These are phyloP conservation scores for Geococcyx californianus DNA, from an alignment of 2,113 vertebrate genomes.

Conservation along the genomic window DNA sequence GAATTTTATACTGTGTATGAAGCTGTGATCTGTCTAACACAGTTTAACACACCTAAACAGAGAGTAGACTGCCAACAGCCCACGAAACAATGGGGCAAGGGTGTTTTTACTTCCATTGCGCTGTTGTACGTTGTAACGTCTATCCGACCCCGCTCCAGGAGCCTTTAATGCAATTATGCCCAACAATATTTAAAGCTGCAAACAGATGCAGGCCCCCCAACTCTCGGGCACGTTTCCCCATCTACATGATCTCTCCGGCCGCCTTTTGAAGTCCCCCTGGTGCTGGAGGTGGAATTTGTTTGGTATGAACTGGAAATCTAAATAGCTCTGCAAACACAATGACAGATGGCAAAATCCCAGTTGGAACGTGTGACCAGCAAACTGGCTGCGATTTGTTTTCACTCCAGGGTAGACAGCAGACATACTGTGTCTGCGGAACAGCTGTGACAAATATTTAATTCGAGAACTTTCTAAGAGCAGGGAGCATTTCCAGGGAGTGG, in stretches of 20 bases:
- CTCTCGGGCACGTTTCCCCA: slow-evolving; percentile 34
- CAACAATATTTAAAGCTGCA: slow-evolving; percentile 41
- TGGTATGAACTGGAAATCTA: slow-evolving; percentile 77
- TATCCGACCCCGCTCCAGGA: neutral
- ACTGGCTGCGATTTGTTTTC: slow-evolving; percentile 74
- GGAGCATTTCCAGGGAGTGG: neutral
- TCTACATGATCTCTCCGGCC: slow-evolving; percentile 60
- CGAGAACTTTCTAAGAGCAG: slow-evolving; percentile 17
- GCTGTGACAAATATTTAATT: slow-evolving; percentile 67
- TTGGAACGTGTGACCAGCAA: slow-evolving; percentile 76
- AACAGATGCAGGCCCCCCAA: slow-evolving; percentile 51
- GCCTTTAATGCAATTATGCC: neutral
- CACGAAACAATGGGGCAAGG: neutral
- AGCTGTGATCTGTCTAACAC: neutral
- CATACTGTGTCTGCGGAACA: slow-evolving; percentile 68
- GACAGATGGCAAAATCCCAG: slow-evolving; percentile 80
- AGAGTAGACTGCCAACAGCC: neutral
- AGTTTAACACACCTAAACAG: neutral
- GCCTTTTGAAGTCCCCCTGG: slow-evolving; percentile 70
- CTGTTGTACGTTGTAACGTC: neutral
- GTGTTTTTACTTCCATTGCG: neutral
- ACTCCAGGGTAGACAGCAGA: slow-evolving; percentile 67
- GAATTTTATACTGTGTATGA: accelerated
- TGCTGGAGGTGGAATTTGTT: slow-evolving; percentile 71
- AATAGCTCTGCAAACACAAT: slow-evolving; percentile 72